These are phyloP conservation scores for Saxicola maurus DNA, from an alignment of 2,797 vertebrate genomes.

Conservation along the genomic window DNA sequence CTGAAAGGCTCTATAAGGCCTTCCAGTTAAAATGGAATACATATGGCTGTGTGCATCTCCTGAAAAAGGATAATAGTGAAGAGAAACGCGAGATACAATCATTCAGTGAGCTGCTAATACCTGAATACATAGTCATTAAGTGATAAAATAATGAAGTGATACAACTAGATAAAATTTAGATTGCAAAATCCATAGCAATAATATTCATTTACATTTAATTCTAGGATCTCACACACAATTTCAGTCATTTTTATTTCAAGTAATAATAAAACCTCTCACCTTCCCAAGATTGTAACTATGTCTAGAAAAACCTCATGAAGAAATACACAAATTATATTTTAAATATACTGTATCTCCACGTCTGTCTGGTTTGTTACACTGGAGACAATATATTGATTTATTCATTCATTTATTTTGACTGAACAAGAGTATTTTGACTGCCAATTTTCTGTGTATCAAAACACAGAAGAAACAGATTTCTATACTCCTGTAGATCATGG, in stretches of 20 bases:
- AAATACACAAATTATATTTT: not conserved
- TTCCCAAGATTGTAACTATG: not conserved
- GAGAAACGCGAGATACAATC: too few relatives aligned
- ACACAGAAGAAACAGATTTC: not conserved
- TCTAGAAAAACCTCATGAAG: not conserved
- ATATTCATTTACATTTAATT: not conserved
- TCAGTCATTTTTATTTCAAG: not conserved
- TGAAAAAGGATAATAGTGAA: not conserved
- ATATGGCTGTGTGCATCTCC: rapidly evolving
- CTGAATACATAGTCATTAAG: not conserved
- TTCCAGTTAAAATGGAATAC: not conserved
- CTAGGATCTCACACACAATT: not conserved
- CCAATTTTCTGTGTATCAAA: not conserved
- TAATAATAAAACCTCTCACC: not conserved
- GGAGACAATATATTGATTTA: not conserved
- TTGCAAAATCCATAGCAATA: not conserved
- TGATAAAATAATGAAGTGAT: not conserved
- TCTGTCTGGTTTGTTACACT: not conserved
- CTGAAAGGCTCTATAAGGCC: not conserved
- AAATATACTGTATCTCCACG: not conserved
- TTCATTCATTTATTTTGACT: not conserved
- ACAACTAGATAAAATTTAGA: not conserved
- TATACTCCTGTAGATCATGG: not conserved
- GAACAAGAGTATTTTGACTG: not conserved
- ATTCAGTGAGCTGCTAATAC: not conserved